Conservation (phyloP, 2,888 invertebrate genomes). For the Temnothorax ravouxi region DNA sequence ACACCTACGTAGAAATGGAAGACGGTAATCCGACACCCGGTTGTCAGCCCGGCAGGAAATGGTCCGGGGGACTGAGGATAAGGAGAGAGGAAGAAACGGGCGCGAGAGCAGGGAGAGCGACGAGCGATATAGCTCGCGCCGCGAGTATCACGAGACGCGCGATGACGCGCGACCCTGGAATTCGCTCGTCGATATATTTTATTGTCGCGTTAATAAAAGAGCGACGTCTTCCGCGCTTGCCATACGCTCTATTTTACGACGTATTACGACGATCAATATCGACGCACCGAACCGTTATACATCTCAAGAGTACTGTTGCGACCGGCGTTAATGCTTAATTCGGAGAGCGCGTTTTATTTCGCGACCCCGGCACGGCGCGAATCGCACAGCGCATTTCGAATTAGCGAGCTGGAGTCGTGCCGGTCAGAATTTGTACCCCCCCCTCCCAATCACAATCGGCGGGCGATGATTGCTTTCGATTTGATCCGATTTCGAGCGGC, state of each 20-base stretch:
- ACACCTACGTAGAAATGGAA: constrained; percentile 71
- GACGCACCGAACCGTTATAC: not conserved
- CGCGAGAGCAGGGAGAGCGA: constrained; percentile 43
- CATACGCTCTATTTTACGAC: constrained; percentile 16
- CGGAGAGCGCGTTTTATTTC: constrained; percentile 15
- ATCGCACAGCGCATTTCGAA: constrained; percentile 41
- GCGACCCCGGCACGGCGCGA: not conserved
- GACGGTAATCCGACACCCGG: constrained; percentile 74
- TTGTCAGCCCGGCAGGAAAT: constrained; percentile 73
- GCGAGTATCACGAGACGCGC: not conserved
- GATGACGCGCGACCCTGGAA: not conserved
- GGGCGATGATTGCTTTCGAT: constrained; percentile 54
- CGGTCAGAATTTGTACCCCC: not conserved
- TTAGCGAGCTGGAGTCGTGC: not conserved
- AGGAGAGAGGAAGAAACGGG: constrained; percentile 60
- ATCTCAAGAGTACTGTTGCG: constrained; percentile 1
- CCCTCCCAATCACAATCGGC: constrained; percentile 8
- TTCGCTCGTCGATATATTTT: constrained; percentile 38
- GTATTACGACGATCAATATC: constrained; percentile 21
- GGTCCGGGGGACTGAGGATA: constrained; percentile 44
- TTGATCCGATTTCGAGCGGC: constrained; percentile 52
- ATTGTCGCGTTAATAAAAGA: constrained; percentile 23
- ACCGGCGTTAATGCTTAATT: constrained; percentile 10
- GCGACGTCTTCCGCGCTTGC: constrained; percentile 8
- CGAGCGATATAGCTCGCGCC: constrained; percentile 51